Evolutionary conservation across 2,113 vertebrate species (phyloP).

Genomic region (Gymnocephalus cernua): DNA sequence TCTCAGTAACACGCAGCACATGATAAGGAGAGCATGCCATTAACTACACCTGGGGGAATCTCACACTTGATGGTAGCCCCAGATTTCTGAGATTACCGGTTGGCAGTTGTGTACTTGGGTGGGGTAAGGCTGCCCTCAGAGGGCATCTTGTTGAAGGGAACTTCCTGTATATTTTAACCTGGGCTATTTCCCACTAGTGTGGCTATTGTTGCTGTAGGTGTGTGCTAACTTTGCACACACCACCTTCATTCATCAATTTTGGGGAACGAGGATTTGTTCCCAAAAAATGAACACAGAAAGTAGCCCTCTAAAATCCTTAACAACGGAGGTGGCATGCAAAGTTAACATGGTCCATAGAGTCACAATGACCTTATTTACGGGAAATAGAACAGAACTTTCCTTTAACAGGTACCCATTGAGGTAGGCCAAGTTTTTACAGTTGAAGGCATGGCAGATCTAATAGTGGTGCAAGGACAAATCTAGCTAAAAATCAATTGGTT

Average conservation of each 20-base stretch:
- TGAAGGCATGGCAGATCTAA: neutral
- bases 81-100: neutral
- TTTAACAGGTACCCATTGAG: neutral
- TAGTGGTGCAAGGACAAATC: neutral
- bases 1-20: slow-evolving; percentile 17
- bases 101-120: neutral
- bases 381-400: neutral
- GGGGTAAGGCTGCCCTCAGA: neutral
- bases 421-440: neutral
- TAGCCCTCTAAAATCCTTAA: neutral
- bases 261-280: no score
- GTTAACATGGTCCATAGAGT: neutral
- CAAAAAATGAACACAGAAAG: neutral
- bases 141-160: neutral
- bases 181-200: neutral
- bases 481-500: neutral
- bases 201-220: no score
- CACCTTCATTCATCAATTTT: neutral
- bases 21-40: slow-evolving; percentile 27
- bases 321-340: neutral
- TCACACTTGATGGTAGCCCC: slow-evolving; percentile 1
- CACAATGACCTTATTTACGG: no score
- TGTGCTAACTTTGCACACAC: neutral
- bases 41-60: neutral
- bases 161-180: neutral